Evolutionary conservation across 2,888 invertebrate genomes (phyloP).

Genomic region (Diarsia mendica): DNA sequence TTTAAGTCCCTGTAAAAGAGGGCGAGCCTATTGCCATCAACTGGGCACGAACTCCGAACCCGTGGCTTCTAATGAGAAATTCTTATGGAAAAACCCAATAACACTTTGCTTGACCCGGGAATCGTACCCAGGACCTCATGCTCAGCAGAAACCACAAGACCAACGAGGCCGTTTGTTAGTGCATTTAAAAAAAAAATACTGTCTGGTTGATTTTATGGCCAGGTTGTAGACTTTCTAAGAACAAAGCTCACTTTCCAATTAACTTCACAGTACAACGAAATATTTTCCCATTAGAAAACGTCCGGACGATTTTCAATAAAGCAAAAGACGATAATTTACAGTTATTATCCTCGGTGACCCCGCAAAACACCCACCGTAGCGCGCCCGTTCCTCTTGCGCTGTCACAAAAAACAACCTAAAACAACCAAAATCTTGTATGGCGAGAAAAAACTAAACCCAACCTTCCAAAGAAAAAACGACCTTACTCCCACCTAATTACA

Average conservation of each 20-base stretch:
- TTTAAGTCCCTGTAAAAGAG: too few species aligned
- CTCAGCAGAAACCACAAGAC: too few species aligned
- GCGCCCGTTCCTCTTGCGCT: constrained; percentile 81
- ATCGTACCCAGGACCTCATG: too few species aligned
- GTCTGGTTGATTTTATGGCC: background rate
- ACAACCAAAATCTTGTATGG: constrained; percentile 87
- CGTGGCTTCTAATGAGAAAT: too few species aligned
- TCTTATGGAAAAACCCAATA: too few species aligned
- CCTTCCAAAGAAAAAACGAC: constrained; percentile 70
- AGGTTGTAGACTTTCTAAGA: background rate
- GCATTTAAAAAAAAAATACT: too few species aligned
- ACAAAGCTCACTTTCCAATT: constrained; percentile 19
- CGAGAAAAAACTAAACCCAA: constrained; percentile 80
- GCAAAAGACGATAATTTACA: constrained; percentile 88
- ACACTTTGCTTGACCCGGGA: too few species aligned
- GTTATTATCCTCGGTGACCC: constrained; percentile 90
- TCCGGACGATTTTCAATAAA: constrained; percentile 88
- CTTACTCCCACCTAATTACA: constrained; percentile 68
- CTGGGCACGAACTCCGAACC: too few species aligned
- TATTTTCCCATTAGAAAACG: constrained; percentile 84
- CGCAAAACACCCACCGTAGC: constrained; percentile 89
- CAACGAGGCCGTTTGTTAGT: too few species aligned
- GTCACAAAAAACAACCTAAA: constrained; percentile 87
- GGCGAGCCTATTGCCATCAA: too few species aligned
- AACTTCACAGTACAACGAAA: constrained; percentile 13